Base-by-base conservation (phyloP, 2,888 invertebrate genomes). In the Catocala sponsa region DNA sequence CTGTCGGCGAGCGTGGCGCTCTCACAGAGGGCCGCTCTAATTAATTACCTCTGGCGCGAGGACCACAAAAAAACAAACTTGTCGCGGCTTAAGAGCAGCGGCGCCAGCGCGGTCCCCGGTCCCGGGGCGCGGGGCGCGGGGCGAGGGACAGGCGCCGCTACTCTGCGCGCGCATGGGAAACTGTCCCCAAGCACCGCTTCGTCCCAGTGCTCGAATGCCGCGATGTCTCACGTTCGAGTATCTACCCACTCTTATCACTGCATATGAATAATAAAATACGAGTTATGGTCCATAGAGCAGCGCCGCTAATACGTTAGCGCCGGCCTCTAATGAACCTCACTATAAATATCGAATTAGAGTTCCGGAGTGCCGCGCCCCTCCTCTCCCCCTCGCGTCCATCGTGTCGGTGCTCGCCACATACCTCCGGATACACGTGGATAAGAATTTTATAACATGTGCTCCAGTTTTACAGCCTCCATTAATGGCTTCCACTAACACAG, bases 21-120 rank as follows among this genome's bases (percentile, higher is more conserved):
- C 85, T 80, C 87, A 84, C 81, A 84, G 80, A 78, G 83, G 70
- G 55, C 66, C 82, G 88, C 79, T 82, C 90, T 90, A 91, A 92
- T 92, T 92, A 92, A 92, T 92, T 91, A 91, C 91, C 87, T 86
- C 81, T 70, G 83, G 83, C 85, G 78, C 79, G 83, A 80, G 81
- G 76, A 74, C 66, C 73, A 86, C 83, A 89, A 91, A 91, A 91
- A 91, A 90, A 89, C 74, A 71, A 85, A 86, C 82, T 87, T 89
- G 91, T 90, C 87, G 86, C 82, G 78, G 87, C 88, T 84, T 92
- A 90, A 92, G 89, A 91, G 91, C 90, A 76, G 84, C 88, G 92
- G 91, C 92, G 92, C 92, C 92, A 85, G 78, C 81, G 78, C 66
- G 69, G 72, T 68, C 55, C 57, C 64, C 68, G 55, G 63, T 38